These are phyloP conservation scores for Anthonomus grandis DNA, from an alignment of 1,140 invertebrate species.

Conservation along the genomic window DNA sequence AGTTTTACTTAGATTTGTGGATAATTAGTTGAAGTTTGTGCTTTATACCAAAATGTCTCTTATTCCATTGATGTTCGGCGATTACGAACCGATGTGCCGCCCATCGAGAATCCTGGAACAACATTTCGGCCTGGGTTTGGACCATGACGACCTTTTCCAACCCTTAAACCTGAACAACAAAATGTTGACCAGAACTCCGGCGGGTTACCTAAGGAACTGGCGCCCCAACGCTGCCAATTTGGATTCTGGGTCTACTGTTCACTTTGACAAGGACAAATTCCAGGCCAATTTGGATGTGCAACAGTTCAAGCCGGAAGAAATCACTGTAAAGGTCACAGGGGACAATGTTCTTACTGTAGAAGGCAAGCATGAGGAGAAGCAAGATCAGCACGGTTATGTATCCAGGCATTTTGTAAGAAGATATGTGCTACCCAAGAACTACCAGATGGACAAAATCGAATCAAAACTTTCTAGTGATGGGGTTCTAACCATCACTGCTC, in stretches of 20 bases:
- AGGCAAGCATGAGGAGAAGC: slow-evolving; percentile 68
- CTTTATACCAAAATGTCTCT: slow-evolving; percentile 33
- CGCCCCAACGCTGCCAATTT: slow-evolving; percentile 32
- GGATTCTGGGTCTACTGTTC: slow-evolving; percentile 52
- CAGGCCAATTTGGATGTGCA: slow-evolving; percentile 65
- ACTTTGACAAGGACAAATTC: slow-evolving; percentile 55
- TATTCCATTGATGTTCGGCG: slow-evolving; percentile 24
- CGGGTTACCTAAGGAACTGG: slow-evolving; percentile 47
- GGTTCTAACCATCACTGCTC: slow-evolving; percentile 58
- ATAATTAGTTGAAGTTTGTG: too few relatives aligned
- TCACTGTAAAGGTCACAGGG: slow-evolving; percentile 71
- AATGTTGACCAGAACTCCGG: slow-evolving; percentile 18
- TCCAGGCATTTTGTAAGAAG: slow-evolving; percentile 64
- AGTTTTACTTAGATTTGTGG: too few relatives aligned
- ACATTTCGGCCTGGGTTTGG: slow-evolving; percentile 38
- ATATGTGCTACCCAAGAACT: slow-evolving; percentile 60
- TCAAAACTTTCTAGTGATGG: slow-evolving; percentile 62
- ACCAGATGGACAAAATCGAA: slow-evolving; percentile 53
- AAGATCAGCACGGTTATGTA: slow-evolving; percentile 63
- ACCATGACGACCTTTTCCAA: slow-evolving; percentile 33
- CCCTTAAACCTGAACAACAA: slow-evolving; percentile 29
- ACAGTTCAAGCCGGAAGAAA: slow-evolving; percentile 77
- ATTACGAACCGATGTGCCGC: slow-evolving; percentile 6
- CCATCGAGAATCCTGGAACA: slow-evolving; percentile 41
- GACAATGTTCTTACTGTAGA: slow-evolving; percentile 65